These are phyloP conservation scores for Dusona sp. DNA, from an alignment of 2,888 invertebrate genomes.

Conservation along the genomic window DNA sequence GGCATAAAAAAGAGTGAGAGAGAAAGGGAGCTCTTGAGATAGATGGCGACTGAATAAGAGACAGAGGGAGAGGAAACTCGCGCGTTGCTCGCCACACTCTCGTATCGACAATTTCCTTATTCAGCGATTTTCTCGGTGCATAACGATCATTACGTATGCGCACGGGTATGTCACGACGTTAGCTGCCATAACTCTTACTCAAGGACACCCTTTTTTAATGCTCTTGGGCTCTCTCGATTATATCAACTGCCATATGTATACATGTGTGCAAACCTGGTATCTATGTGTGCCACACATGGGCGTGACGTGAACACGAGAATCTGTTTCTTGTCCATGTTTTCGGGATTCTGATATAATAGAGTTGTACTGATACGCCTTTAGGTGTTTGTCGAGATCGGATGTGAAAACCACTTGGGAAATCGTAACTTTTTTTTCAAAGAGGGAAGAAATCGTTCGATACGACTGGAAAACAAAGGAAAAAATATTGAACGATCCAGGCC, in stretches of 20 bases:
- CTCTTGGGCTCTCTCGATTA: conserved; percentile 56
- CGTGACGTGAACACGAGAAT: conserved; percentile 14
- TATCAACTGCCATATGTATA: conserved; percentile 25
- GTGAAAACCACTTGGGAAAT: not conserved
- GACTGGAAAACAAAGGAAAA: not conserved
- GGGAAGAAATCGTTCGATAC: too few relatives aligned
- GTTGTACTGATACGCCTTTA: too few relatives aligned
- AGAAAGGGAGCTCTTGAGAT: conserved; percentile 23
- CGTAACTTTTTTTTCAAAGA: not conserved
- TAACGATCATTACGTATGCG: conserved; percentile 77
- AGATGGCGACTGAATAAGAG: conserved; percentile 30
- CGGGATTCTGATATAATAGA: not conserved
- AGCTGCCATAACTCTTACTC: conserved; percentile 76
- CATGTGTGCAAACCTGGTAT: not conserved
- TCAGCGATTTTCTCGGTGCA: conserved; percentile 80
- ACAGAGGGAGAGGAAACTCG: conserved; percentile 58
- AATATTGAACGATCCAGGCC: not conserved
- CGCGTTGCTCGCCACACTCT: conserved; percentile 56
- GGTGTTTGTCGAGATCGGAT: not conserved
- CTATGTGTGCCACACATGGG: not conserved
- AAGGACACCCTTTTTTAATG: conserved; percentile 72
- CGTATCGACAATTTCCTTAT: conserved; percentile 81
- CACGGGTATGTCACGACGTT: conserved; percentile 71
- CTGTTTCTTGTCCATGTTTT: not conserved
- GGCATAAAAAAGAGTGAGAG: conserved; percentile 17